These are phyloP conservation scores for Automeris io DNA, from an alignment of 2,888 invertebrate genomes.

Conservation along the genomic window DNA sequence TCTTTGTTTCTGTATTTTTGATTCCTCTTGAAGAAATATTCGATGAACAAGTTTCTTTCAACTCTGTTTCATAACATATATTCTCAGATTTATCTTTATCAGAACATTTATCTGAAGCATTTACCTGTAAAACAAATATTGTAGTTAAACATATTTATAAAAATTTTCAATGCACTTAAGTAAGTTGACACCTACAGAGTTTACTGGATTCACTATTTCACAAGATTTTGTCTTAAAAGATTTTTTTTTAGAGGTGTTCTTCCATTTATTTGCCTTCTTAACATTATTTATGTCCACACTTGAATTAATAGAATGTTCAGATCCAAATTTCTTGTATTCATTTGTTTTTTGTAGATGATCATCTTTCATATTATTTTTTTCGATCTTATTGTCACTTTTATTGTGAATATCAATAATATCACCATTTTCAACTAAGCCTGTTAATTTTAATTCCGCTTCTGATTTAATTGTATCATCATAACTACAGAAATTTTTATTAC, in stretches of 20 bases:
- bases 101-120: background rate
- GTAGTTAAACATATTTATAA: background rate
- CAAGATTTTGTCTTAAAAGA: background rate
- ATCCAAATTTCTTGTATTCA: too few relatives aligned
- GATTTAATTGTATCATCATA: background rate
- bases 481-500: too few relatives aligned
- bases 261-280: too few relatives aligned
- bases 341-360: too few relatives aligned
- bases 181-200: background rate
- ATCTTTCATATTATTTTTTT: too few relatives aligned
- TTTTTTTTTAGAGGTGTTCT: too few relatives aligned
- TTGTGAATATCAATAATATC: background rate
- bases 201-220: background rate
- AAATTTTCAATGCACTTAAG: constrained; percentile 17
- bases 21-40: too few relatives aligned
- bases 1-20: too few relatives aligned
- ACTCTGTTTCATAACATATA: too few relatives aligned
- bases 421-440: background rate
- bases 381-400: background rate
- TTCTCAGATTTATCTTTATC: background rate
- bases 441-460: background rate
- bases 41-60: too few relatives aligned
- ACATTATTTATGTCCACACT: too few relatives aligned
- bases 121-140: background rate
- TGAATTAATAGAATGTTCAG: too few relatives aligned